These are phyloP conservation scores for Gryllus longicercus DNA, from an alignment of 2,888 invertebrate genomes.

Conservation along the genomic window DNA sequence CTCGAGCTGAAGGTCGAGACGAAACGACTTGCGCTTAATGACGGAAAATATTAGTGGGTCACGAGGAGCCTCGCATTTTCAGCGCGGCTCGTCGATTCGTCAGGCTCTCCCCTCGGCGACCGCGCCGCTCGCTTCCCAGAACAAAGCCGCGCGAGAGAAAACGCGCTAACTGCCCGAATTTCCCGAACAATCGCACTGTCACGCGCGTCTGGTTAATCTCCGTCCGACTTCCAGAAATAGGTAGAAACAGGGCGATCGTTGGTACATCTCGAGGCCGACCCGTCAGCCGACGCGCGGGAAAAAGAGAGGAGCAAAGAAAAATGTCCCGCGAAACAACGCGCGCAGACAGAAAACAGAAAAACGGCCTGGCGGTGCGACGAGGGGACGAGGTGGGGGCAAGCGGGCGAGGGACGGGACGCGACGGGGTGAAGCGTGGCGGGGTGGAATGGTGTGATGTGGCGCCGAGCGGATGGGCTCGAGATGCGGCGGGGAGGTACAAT, in stretches of 20 bases:
- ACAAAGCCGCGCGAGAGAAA: background rate
- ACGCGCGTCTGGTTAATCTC: slow-evolving; percentile 5
- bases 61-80: too few relatives aligned
- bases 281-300: background rate
- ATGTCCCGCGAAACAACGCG: background rate
- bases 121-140: background rate
- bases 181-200: background rate
- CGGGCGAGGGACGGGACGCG: too few relatives aligned
- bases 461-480: too few relatives aligned
- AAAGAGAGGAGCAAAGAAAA: background rate
- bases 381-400: too few relatives aligned
- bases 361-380: too few relatives aligned
- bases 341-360: too few relatives aligned
- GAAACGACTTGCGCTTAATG: too few relatives aligned
- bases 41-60: too few relatives aligned
- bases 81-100: background rate
- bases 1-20: too few relatives aligned
- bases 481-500: too few relatives aligned
- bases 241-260: slow-evolving; percentile 6
- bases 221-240: background rate
- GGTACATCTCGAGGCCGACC: background rate
- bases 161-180: slow-evolving; percentile 17
- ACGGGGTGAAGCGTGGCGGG: too few relatives aligned
- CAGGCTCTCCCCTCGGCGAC: background rate
- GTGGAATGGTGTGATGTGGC: too few relatives aligned